Percentiles rank a stretch among this genome's conserved stretches.
phyloP scores from a whole-genome alignment of 92 coral and sea anemone species.

The Phenganax marumi region DNA sequence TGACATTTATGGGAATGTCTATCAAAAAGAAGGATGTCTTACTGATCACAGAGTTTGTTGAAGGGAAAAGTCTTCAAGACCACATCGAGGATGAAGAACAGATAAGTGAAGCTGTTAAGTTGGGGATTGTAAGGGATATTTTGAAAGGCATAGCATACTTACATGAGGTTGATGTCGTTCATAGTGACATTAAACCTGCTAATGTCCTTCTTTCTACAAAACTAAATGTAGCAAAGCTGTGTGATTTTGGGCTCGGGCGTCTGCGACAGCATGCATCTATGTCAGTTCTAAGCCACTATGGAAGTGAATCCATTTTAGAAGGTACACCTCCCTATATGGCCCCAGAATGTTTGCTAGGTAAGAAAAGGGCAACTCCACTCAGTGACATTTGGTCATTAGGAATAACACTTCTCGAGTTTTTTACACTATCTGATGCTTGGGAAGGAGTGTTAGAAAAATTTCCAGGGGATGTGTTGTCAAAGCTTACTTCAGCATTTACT shows the following conservation, averaged over 20 bases:
- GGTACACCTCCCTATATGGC: constrained; percentile 50
- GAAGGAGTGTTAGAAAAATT: too few species aligned
- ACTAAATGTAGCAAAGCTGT: constrained; percentile 48
- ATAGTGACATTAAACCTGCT: constrained; percentile 59
- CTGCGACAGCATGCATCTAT: constrained; percentile 43
- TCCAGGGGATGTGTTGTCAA: too few species aligned
- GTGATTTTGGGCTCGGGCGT: constrained; percentile 62
- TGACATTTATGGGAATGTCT: constrained; percentile 54
- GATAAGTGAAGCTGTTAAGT: constrained; percentile 26
- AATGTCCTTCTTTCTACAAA: constrained; percentile 50
- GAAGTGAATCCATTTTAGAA: constrained; percentile 7
- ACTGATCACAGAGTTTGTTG: constrained; percentile 51
- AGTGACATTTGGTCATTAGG: constrained; percentile 62
- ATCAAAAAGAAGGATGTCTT: constrained; percentile 50
- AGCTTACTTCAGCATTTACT: too few species aligned
- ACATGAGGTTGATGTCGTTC: constrained; percentile 52
- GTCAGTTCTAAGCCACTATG: constrained; percentile 16
- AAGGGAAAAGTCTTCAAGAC: constrained; percentile 50
- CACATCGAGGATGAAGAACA: constrained; percentile 52
- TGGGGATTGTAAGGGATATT: constrained; percentile 30
- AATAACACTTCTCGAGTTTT: constrained; percentile 51
- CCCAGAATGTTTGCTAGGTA: constrained; percentile 43
- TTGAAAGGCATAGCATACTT: constrained; percentile 58
- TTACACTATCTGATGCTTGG: constrained; percentile 51
- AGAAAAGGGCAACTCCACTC: constrained; percentile 14